Evolutionary conservation across 2,888 invertebrate genomes (phyloP), one percentile per base, ranked within the genome.

Genomic region (Anagyrus pseudococci): DNA sequence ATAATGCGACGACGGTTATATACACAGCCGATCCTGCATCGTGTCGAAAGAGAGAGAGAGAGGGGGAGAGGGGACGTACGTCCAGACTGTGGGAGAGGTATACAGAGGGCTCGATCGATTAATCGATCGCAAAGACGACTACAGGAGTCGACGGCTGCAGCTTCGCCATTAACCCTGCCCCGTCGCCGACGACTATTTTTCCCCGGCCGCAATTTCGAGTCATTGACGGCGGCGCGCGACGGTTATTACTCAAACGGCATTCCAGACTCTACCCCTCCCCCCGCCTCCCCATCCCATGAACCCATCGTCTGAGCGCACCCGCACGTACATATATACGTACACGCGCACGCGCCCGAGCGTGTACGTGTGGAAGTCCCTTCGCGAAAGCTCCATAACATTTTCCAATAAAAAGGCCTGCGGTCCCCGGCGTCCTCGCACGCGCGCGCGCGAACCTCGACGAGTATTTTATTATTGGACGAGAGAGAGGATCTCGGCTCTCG

Each of bases 51-150:
- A 20, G 8, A 33, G 13, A 19, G 20, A 10, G 15, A 17, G 20
- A 25, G n/a, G n/a, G n/a, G 17, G 26, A 17, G 46, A 26, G 37
- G n/a, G n/a, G n/a, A n/a, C n/a, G n/a, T n/a, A n/a, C n/a, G n/a
- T n/a, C n/a, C n/a, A 29, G 10, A 7, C 10, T 29, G 10, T 29
- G 29, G 10, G 10, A 29, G 29, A 7, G 19, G 6, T n/a, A n/a
- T n/a, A 7, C 62, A 46, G 44, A 40, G 58, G 55, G 44, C 58
- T 46, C 56, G 56, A 52, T 57, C 59, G 64, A 60, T 59, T 60
- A 56, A 59, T 64, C 59, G 59, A 56, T 56, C 59, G 58, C 13
- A 40, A 17, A 33, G 56, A 1, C 29, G 23, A 19, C 10, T 7
- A 29, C 10, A 29, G 41, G 37, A 29, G 15, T 4, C 19, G 26